Evolutionary conservation across 2,888 invertebrate species (phyloP), one percentile per base, ranked within the genome.

Genomic region (Synanthedon andrenaeformis): DNA sequence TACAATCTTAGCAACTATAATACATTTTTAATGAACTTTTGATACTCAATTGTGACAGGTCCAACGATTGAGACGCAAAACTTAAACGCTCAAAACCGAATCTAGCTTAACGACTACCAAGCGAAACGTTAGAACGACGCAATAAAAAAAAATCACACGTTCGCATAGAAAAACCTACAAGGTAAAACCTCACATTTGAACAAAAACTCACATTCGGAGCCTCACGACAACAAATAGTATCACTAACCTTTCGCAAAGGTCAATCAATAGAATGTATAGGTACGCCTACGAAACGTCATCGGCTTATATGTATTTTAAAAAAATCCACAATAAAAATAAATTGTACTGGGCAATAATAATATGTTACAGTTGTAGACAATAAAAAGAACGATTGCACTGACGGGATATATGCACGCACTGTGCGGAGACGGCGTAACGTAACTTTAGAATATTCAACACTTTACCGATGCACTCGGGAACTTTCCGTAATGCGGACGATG

Each of bases 161-260:
- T 67, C 70, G 75, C 70, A 74, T 69, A 35, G 74, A 76, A 66
- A 23, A 67, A 62, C 67, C 67, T 63, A 66, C 59, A 68, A 72
- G 79, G 75, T 74, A 75, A 23, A 74, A 72, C 74, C 69, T 75
- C 74, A 76, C 73, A 76, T 73, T 72, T 69, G 69, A 70, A 74
- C 74, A 74, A 61, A 23, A 72, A 76, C 66, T 70, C 71, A 73
- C 67, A 70, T 70, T 66, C 70, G 69, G 72, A 78, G 75, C 75
- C 74, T 71, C 71, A 74, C 74, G 80, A 77, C 72, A 76, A 74
- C 76, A 79, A 80, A 72, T 82, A 84, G 78, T 87, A 87, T 87
- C 87, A 87, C 87, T 86, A 87, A 87, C 87, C 87, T 87, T 86
- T 74, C 84, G 61, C 74, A 79, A 86, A 87, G 87, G 87, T 87